Conservation (phyloP, 2,888 invertebrate species). For the Chymomyza procnemis region DNA sequence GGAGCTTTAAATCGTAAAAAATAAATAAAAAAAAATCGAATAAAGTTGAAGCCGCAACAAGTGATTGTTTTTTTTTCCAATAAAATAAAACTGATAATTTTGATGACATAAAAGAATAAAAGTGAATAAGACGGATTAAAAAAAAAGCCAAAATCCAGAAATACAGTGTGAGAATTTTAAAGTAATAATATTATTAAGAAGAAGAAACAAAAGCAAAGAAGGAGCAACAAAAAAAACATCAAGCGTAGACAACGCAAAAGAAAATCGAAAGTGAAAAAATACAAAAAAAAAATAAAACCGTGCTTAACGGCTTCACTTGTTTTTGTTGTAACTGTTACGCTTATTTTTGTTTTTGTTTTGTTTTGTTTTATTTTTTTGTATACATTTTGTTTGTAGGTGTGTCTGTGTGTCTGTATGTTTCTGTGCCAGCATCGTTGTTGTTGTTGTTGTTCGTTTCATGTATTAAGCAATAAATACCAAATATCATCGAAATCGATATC, state of each 20-base stretch:
- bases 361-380: too few species aligned
- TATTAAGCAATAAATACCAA: not conserved
- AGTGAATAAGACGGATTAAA: not conserved
- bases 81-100: not conserved
- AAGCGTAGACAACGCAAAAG: not conserved
- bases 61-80: too few species aligned
- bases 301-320: conserved; percentile 4
- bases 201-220: too few species aligned
- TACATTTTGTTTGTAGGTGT: too few species aligned
- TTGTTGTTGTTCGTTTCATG: not conserved
- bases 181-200: conserved; percentile 12
- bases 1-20: conserved; percentile 16
- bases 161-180: conserved; percentile 23
- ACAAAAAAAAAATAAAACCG: conserved; percentile 11
- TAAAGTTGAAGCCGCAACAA: not conserved
- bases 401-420: conserved; percentile 5
- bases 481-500: not conserved
- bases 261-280: conserved; percentile 7
- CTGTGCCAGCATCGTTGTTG: conserved; percentile 6
- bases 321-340: conserved; percentile 19
- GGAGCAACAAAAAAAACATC: not conserved
- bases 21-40: not conserved
- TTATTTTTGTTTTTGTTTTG: conserved; percentile 21
- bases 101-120: not conserved
- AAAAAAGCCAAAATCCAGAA: not conserved